phyloP scores from a whole-genome alignment of 2,888 invertebrate genomes.

The Cerastis leucographa region DNA sequence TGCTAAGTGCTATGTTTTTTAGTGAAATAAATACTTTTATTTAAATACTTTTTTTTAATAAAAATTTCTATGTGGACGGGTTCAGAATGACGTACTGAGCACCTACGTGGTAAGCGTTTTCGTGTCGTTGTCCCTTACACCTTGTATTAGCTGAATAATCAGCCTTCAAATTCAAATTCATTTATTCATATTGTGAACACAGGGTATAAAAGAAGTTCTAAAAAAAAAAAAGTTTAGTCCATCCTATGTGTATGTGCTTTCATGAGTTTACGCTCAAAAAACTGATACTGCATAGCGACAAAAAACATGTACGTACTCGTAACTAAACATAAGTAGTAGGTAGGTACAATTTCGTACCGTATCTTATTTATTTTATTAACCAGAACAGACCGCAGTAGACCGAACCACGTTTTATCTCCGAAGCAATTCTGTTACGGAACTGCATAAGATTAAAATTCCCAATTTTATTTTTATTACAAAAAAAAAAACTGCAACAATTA shows the following conservation, averaged over 20 bases:
- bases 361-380: constrained; percentile 41
- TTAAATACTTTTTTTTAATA: no score
- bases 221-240: no score
- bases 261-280: not conserved
- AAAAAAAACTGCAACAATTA: constrained; percentile 56
- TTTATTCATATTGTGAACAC: no score
- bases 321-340: constrained; percentile 11
- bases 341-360: not conserved
- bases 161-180: no score
- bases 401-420: constrained; percentile 53
- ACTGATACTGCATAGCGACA: not conserved
- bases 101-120: no score
- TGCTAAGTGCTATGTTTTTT: no score
- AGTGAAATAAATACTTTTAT: no score
- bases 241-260: no score
- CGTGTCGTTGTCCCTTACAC: no score
- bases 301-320: constrained; percentile 11
- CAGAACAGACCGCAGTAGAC: constrained; percentile 42
- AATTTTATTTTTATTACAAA: constrained; percentile 64
- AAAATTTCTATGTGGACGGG: no score
- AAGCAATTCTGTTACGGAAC: constrained; percentile 53
- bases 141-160: not conserved
- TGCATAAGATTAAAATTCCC: constrained; percentile 65
- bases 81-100: no score
- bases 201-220: no score